These are phyloP conservation scores for Hippocampus mohnikei DNA, from an alignment of 2,113 vertebrate species.

Conservation along the genomic window DNA sequence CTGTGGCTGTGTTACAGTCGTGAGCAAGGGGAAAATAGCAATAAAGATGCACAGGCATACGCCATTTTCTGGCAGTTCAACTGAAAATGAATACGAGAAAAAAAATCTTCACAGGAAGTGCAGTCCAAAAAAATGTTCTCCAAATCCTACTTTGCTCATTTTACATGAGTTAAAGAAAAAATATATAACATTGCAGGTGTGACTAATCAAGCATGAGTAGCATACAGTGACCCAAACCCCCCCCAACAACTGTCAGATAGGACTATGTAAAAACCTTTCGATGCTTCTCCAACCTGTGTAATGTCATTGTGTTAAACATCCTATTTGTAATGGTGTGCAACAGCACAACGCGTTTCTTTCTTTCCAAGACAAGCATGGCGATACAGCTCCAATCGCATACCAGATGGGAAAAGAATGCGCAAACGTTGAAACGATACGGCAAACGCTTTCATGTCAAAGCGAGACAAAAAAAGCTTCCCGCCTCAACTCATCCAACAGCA, in stretches of 20 bases:
- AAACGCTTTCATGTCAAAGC: conserved; percentile 12
- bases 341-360: neutral
- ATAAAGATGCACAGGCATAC: too few species aligned
- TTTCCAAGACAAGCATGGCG: neutral
- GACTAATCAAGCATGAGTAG: neutral
- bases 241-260: neutral
- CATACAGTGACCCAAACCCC: neutral
- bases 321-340: conserved; percentile 12
- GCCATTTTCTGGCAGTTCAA: too few species aligned
- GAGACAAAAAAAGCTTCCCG: conserved; percentile 4
- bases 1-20: too few species aligned
- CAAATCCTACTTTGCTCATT: too few species aligned
- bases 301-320: neutral
- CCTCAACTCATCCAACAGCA: conserved; percentile 33
- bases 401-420: conserved; percentile 5
- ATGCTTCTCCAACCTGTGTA: neutral
- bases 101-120: too few species aligned
- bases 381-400: neutral
- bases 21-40: too few species aligned
- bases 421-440: conserved; percentile 2
- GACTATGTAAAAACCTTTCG: neutral
- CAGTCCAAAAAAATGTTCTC: too few species aligned
- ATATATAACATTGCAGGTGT: neutral
- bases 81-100: too few species aligned
- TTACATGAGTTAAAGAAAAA: too few species aligned